Base-by-base conservation (phyloP, 2,797 vertebrate species). In the Hypotaenidia philippensis region DNA sequence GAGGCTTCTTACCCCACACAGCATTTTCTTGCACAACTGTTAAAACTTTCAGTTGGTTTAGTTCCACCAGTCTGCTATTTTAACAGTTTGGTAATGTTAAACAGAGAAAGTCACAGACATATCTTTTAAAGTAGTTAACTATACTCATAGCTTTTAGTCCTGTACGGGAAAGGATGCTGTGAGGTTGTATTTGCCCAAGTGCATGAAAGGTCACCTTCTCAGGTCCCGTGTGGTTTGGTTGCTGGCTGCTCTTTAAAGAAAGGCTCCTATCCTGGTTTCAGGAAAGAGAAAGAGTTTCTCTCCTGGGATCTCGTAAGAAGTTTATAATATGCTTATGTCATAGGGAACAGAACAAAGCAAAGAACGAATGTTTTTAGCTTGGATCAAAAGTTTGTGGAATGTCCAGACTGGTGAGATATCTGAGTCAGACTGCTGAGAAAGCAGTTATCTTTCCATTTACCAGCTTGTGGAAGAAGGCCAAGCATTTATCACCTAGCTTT, bases 171-270 rank as follows among this genome's bases (percentile, higher is more conserved):
- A 63, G 18, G 81, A 56, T 56, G 11, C 19, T 65, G 41, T 5
- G 21, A 69, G 7, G 9, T 0, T 69, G 21, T 12, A 38, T 63
- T 14, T 92, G 83, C n/a, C 68, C 70, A 90, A 81, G 23, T 20
- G 25, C 29, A 8, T 17, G 26, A 75, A 47, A 90, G 50, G 25
- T 81, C 87, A 59, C 56, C 40, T 89, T 86, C 61, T 63, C 52
- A 38, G 31, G 21, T 91, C 88, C 55, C 8, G 1, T 25, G 66
- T 55, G 65, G 5, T 81, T 85, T 69, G 22, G 34, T 76, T 90
- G 50, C 41, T 93, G 91, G 72, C 79, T 93, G 59, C 29, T 88
- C 44, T 94, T 79, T 63, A 93, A 89, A 93, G 74, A 71, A 50
- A 74, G 44, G 9, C 11, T 94, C 13, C 66, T 93, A 6, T 38